phyloP scores from a whole-genome alignment of 2,888 invertebrate species.

The Drosophila macrospina region DNA sequence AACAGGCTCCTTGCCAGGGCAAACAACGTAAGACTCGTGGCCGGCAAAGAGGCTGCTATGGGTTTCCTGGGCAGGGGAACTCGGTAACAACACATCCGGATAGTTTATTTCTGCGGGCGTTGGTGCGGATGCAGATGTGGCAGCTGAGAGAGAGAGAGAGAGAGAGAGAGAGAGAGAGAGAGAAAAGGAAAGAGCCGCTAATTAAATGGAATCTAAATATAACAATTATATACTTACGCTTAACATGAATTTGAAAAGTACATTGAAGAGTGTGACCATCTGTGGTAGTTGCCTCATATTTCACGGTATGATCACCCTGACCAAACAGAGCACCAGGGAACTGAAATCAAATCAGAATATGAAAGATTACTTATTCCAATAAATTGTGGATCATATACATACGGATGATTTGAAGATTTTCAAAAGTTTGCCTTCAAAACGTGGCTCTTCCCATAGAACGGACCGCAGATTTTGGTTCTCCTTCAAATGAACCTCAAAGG shows the following conservation, averaged over 20 bases:
- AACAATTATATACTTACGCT: slow-evolving; percentile 84
- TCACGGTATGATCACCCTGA: slow-evolving; percentile 87
- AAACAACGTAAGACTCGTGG: slow-evolving; percentile 84
- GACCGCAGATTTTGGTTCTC: slow-evolving; percentile 87
- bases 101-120: slow-evolving; percentile 17
- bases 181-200: neutral
- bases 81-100: slow-evolving; percentile 6
- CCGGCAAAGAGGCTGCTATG: slow-evolving; percentile 43
- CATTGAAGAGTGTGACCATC: slow-evolving; percentile 88
- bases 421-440: slow-evolving; percentile 85
- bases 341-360: slow-evolving; percentile 74
- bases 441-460: slow-evolving; percentile 89
- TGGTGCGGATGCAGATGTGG: slow-evolving; percentile 20
- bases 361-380: neutral
- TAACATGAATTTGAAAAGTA: slow-evolving; percentile 88
- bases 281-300: slow-evolving; percentile 88
- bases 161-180: neutral
- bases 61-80: slow-evolving; percentile 42
- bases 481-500: slow-evolving; percentile 87
- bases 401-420: slow-evolving; percentile 87
- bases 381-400: slow-evolving; percentile 53
- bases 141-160: slow-evolving; percentile 25
- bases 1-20: slow-evolving; percentile 82
- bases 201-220: neutral
- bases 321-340: slow-evolving; percentile 88